Evolutionary conservation across 2,797 vertebrate species (phyloP).

Genomic region (Xiphophorus birchmanni): DNA sequence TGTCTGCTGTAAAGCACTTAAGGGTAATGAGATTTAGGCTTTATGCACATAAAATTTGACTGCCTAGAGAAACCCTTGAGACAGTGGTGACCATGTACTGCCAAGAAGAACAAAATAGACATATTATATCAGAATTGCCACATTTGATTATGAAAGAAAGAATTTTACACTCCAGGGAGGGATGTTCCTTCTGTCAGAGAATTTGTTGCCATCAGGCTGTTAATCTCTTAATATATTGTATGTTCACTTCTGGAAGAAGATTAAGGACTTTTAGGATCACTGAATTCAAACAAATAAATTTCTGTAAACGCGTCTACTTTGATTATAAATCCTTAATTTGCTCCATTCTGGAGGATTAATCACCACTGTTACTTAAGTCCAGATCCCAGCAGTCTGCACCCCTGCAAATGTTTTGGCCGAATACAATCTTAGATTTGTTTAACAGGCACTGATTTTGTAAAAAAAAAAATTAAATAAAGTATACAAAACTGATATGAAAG

Average conservation of each 20-base stretch:
- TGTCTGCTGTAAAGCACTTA: slow-evolving; percentile 66
- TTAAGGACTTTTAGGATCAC: slow-evolving; percentile 46
- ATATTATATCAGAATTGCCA: slow-evolving; percentile 58
- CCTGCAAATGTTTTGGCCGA: not conserved
- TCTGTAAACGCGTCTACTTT: slow-evolving; percentile 35
- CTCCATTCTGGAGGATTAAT: not conserved
- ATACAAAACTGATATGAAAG: not conserved
- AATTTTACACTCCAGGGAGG: slow-evolving; percentile 54
- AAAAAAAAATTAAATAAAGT: not conserved
- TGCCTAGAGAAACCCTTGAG: slow-evolving; percentile 57
- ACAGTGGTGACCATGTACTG: slow-evolving; percentile 54
- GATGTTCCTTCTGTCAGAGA: slow-evolving; percentile 59
- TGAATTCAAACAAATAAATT: slow-evolving; percentile 53
- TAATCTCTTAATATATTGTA: slow-evolving; percentile 42
- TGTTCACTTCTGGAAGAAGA: slow-evolving; percentile 31
- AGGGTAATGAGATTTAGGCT: slow-evolving; percentile 72
- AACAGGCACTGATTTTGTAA: not conserved
- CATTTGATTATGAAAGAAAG: slow-evolving; percentile 61
- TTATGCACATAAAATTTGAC: slow-evolving; percentile 63
- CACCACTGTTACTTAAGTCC: not conserved
- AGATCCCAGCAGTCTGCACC: not conserved
- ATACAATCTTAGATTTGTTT: not conserved
- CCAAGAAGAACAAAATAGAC: slow-evolving; percentile 56
- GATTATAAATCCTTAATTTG: slow-evolving; percentile 16
- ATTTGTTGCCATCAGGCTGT: slow-evolving; percentile 49